phyloP scores from a whole-genome alignment of 2,113 vertebrate species.

The Salvelinus alpinus region DNA sequence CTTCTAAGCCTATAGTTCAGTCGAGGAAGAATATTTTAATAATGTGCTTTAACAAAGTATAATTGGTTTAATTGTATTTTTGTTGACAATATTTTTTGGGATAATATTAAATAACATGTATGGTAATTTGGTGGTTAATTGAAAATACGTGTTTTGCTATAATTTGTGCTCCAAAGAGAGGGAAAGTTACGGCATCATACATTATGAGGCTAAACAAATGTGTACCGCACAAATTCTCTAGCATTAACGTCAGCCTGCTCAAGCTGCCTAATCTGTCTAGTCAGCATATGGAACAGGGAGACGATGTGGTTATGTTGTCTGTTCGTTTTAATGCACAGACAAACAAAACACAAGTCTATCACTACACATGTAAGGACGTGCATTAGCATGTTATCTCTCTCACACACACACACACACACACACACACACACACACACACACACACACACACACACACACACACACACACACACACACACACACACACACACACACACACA shows the following conservation, averaged over 20 bases:
- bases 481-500: conserved; percentile 24
- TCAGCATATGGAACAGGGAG: conserved; percentile 50
- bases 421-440: conserved; percentile 20
- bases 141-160: conserved; percentile 41
- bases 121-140: conserved; percentile 29
- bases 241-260: conserved; percentile 34
- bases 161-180: conserved; percentile 45
- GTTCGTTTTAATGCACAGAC: conserved; percentile 45
- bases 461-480: conserved; percentile 17
- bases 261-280: conserved; percentile 58
- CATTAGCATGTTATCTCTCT: not conserved
- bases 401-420: conserved; percentile 23
- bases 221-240: conserved; percentile 61
- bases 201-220: conserved; percentile 56
- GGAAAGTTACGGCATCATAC: conserved; percentile 61
- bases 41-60: too few species aligned
- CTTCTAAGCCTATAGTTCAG: too few species aligned
- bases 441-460: conserved; percentile 24
- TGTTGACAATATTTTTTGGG: conserved; percentile 16
- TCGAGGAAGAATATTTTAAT: too few species aligned
- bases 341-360: conserved; percentile 23
- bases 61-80: conserved; percentile 5
- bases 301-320: conserved; percentile 51
- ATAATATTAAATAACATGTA: not conserved
- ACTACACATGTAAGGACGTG: conserved; percentile 30